These are phyloP conservation scores for Glyptemys insculpta DNA, from an alignment of 2,797 vertebrate species.

Conservation along the genomic window DNA sequence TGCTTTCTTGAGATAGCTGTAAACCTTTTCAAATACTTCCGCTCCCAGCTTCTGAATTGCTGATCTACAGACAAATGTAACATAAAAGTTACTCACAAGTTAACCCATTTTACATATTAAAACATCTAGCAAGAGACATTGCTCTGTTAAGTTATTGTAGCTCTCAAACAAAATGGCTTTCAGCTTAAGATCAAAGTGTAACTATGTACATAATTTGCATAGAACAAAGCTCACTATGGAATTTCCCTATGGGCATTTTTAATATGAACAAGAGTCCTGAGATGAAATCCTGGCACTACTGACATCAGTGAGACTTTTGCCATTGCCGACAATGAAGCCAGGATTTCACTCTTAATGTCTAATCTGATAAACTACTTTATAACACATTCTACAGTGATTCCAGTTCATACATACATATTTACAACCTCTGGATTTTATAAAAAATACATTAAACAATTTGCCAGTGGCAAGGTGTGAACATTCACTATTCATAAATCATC, in stretches of 20 bases:
- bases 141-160: background rate
- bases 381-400: background rate
- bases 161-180: background rate
- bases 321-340: rapidly evolving
- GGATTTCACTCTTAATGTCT: background rate
- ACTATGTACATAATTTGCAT: background rate
- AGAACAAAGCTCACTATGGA: background rate
- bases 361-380: background rate
- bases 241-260: background rate
- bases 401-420: background rate
- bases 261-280: background rate
- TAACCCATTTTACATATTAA: background rate
- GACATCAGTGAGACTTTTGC: background rate
- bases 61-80: slow-evolving; percentile 70
- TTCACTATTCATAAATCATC: background rate
- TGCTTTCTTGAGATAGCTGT: slow-evolving; percentile 81
- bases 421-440: background rate
- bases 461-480: background rate
- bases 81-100: background rate
- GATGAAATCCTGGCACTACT: background rate
- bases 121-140: background rate
- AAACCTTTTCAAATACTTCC: slow-evolving; percentile 82
- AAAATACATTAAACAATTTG: background rate
- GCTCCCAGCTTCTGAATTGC: slow-evolving; percentile 81
- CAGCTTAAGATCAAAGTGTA: background rate